These are phyloP conservation scores for Pristionchus maxplancki DNA, from an alignment of 2,888 invertebrate species.

Conservation along the genomic window DNA sequence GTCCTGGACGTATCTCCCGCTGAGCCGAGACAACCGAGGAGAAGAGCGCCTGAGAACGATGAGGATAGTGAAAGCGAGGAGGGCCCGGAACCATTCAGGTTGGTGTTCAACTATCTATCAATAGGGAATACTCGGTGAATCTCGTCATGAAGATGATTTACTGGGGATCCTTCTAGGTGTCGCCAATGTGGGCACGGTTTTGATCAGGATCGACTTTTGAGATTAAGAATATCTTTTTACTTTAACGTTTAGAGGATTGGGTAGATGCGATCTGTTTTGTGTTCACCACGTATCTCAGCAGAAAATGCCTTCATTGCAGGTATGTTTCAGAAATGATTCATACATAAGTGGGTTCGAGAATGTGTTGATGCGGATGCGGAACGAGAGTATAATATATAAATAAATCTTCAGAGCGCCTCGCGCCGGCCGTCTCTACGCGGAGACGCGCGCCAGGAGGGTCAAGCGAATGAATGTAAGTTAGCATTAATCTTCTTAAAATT, in stretches of 20 bases:
- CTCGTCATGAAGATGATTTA: too few species aligned
- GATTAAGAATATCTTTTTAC: too few species aligned
- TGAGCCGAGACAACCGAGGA: not conserved
- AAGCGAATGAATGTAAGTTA: constrained; percentile 58
- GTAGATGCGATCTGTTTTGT: too few species aligned
- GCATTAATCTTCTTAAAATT: too few species aligned
- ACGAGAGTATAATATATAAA: too few species aligned
- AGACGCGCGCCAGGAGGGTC: constrained; percentile 56
- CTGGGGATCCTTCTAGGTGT: too few species aligned
- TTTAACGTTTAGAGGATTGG: too few species aligned
- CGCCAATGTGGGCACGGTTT: too few species aligned
- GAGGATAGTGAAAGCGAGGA: not conserved
- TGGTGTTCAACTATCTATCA: not conserved
- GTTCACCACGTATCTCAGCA: too few species aligned
- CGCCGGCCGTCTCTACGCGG: constrained; percentile 51
- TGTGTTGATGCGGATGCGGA: not conserved
- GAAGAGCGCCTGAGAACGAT: constrained; percentile 22
- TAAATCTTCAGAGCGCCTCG: constrained; percentile 51
- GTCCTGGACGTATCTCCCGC: not conserved
- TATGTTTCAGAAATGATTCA: not conserved
- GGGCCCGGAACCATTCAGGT: constrained; percentile 33
- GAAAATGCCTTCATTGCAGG: too few species aligned
- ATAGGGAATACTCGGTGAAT: too few species aligned
- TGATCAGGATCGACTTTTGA: too few species aligned
- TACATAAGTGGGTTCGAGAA: not conserved